Evolutionary conservation across 2,113 vertebrate genomes (phyloP).

Genomic region (Corythaeola cristata): DNA sequence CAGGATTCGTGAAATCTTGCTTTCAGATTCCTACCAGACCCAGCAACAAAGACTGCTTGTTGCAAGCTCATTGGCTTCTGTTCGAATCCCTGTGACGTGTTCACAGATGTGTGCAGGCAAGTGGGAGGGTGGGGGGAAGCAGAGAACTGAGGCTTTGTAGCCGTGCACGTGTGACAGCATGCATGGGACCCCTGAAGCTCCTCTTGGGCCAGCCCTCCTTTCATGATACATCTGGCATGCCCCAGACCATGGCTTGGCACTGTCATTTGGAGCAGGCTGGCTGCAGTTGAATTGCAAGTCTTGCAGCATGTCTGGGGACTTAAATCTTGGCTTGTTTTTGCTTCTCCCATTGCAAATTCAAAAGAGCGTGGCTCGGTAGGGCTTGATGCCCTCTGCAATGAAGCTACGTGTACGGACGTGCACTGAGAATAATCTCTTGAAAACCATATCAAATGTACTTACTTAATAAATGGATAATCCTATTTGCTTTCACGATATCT

Average conservation of each 20-base stretch:
- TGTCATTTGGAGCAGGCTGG: neutral
- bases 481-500: rapidly evolving
- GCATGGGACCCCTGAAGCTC: neutral
- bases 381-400: neutral
- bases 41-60: slow-evolving; percentile 60
- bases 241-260: neutral
- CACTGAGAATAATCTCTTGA: neutral
- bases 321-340: neutral
- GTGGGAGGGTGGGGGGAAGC: neutral
- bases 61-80: slow-evolving; percentile 37
- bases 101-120: slow-evolving; percentile 41
- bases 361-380: neutral
- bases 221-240: neutral
- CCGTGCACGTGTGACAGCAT: neutral
- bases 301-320: neutral
- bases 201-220: neutral
- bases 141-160: slow-evolving; percentile 30
- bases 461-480: neutral
- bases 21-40: slow-evolving; percentile 30
- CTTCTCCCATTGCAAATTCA: neutral
- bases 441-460: neutral
- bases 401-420: rapidly evolving
- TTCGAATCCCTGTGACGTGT: neutral
- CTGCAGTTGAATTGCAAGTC: neutral
- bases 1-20: slow-evolving; percentile 53